Conservation (phyloP, 2,888 invertebrate species). For the Diloba caeruleocephala region DNA sequence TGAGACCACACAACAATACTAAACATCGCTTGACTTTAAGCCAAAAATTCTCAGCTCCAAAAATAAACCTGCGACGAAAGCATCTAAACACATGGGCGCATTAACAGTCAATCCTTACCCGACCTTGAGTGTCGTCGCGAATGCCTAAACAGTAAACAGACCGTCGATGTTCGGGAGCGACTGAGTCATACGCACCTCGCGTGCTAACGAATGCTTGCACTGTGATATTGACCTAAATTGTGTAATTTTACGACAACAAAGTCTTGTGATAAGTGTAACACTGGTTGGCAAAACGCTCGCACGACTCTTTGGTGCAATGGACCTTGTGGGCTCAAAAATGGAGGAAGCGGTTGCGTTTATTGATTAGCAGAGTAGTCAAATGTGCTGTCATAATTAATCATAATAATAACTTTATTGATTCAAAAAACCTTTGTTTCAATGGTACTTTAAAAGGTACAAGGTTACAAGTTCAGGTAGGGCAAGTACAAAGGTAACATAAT, state of each 20-base stretch:
- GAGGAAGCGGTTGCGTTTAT: conserved; percentile 10
- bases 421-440: no score
- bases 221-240: conserved; percentile 82
- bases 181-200: conserved; percentile 49
- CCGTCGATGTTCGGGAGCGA: conserved; percentile 69
- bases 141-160: conserved; percentile 76
- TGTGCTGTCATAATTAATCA: no score
- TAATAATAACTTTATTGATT: no score
- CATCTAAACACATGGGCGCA: conserved; percentile 41
- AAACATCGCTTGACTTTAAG: background rate
- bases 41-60: background rate
- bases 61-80: conserved; percentile 22
- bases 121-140: conserved; percentile 77
- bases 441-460: no score
- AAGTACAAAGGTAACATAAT: no score
- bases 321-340: conserved; percentile 36
- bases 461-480: no score
- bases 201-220: conserved; percentile 63
- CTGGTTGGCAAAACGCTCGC: conserved; percentile 29
- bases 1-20: conserved; percentile 3
- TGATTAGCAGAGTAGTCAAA: conserved; percentile 2
- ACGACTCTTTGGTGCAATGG: conserved; percentile 24
- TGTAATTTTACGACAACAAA: conserved; percentile 68
- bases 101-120: conserved; percentile 74
- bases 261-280: conserved; percentile 2